A percentile compares a stretch with the other conserved stretches of the same genome.
phyloP scores from a whole-genome alignment of 2,797 vertebrate species.

The Myotis planiceps region DNA sequence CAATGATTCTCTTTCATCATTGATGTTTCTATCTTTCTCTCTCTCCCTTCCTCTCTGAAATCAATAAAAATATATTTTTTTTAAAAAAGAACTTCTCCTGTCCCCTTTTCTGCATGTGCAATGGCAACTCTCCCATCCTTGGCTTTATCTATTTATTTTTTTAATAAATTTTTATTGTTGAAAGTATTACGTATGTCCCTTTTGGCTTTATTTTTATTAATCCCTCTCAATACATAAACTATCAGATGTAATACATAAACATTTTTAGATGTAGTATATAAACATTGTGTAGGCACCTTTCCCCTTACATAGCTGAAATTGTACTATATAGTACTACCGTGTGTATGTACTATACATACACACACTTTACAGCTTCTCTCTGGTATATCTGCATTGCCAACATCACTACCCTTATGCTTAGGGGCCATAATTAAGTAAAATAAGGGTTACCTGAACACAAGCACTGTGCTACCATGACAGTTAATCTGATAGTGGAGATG shows the following conservation, averaged over 20 bases:
- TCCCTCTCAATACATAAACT: neutral
- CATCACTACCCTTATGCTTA: neutral
- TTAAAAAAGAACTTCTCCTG: neutral
- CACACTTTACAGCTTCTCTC: neutral
- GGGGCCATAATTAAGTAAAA: neutral
- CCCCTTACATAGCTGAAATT: neutral
- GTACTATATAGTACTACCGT: neutral
- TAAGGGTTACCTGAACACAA: neutral
- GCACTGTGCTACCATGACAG: neutral
- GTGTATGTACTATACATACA: neutral
- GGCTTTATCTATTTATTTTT: neutral
- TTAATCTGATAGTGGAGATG: neutral
- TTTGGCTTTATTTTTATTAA: neutral
- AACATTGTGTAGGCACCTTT: neutral
- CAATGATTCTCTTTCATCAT: too few species aligned
- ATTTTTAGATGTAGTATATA: neutral
- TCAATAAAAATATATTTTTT: too few species aligned
- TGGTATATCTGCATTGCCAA: neutral
- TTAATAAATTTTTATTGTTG: too few species aligned
- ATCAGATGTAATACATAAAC: neutral
- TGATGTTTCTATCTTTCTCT: too few species aligned
- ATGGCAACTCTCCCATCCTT: neutral
- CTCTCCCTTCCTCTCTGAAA: too few species aligned
- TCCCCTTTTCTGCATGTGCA: neutral
- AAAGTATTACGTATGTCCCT: too few species aligned